These are phyloP conservation scores for Saturnia japonica DNA, from an alignment of 2,888 invertebrate genomes.

Conservation along the genomic window DNA sequence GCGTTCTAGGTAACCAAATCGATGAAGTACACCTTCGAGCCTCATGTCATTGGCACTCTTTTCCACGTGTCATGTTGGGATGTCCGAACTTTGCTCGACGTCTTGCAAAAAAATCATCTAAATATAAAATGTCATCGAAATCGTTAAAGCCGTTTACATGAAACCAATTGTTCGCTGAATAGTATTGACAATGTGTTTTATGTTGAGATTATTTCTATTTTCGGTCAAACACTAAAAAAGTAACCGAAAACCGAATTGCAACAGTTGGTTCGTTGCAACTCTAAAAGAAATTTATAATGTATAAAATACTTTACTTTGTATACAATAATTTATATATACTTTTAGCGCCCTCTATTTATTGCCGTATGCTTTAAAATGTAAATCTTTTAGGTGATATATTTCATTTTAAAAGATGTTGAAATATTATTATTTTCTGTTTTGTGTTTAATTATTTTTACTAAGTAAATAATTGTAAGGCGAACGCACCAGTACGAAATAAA, in stretches of 20 bases:
- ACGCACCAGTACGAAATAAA: slow-evolving; percentile 82
- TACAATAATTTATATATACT: neutral
- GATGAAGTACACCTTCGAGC: too few relatives aligned
- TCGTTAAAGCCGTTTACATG: too few relatives aligned
- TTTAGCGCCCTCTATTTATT: slow-evolving; percentile 12
- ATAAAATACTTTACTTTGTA: slow-evolving; percentile 2
- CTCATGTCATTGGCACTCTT: too few relatives aligned
- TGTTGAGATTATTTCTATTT: neutral
- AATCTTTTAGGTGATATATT: slow-evolving; percentile 6
- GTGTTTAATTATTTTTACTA: slow-evolving; percentile 70
- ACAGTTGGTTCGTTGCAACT: neutral
- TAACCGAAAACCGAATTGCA: slow-evolving; percentile 5
- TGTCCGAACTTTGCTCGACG: too few relatives aligned
- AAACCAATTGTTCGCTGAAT: too few relatives aligned
- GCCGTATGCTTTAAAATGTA: slow-evolving; percentile 6
- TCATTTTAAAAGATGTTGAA: slow-evolving; percentile 15
- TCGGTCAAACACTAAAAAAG: neutral
- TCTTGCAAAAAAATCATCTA: too few relatives aligned
- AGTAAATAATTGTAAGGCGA: slow-evolving; percentile 75
- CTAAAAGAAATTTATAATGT: neutral
- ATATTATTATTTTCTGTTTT: slow-evolving; percentile 29
- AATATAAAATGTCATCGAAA: too few relatives aligned
- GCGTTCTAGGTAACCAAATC: too few relatives aligned
- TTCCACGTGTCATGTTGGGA: too few relatives aligned
- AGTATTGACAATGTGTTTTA: neutral